Conservation (phyloP, 2,113 vertebrate genomes). For the Felis chaus region DNA sequence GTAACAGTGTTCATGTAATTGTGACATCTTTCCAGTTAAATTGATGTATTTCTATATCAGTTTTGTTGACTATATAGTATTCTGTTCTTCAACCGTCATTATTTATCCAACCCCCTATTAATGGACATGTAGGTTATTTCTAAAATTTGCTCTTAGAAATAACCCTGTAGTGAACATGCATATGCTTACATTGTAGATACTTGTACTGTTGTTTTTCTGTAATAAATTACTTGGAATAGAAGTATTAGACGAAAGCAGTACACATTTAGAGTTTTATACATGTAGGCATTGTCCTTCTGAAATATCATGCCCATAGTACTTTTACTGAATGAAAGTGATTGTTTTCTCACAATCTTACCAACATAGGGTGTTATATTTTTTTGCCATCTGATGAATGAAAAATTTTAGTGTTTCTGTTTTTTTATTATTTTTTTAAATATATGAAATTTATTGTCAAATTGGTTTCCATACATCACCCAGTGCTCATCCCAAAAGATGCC, state of each 20-base stretch:
- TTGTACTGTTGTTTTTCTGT: not conserved
- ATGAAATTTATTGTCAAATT: too few relatives aligned
- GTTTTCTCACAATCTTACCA: not conserved
- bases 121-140: not conserved
- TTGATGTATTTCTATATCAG: not conserved
- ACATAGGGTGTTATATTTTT: not conserved
- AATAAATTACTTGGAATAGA: not conserved
- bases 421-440: too few relatives aligned
- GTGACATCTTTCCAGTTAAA: not conserved
- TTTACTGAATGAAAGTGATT: not conserved
- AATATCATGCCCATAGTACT: not conserved
- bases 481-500: too few relatives aligned
- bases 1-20: not conserved
- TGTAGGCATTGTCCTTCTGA: not conserved
- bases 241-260: not conserved
- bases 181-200: not conserved
- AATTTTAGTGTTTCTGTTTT: not conserved
- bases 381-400: not conserved
- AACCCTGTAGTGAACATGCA: not conserved
- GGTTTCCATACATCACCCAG: too few relatives aligned
- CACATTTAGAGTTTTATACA: not conserved
- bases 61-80: not conserved
- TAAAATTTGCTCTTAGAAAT: not conserved
- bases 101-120: not conserved
- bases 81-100: conserved; percentile 6